Evolutionary conservation across 2,113 vertebrate genomes (phyloP).

Genomic region (Caranx ignobilis): DNA sequence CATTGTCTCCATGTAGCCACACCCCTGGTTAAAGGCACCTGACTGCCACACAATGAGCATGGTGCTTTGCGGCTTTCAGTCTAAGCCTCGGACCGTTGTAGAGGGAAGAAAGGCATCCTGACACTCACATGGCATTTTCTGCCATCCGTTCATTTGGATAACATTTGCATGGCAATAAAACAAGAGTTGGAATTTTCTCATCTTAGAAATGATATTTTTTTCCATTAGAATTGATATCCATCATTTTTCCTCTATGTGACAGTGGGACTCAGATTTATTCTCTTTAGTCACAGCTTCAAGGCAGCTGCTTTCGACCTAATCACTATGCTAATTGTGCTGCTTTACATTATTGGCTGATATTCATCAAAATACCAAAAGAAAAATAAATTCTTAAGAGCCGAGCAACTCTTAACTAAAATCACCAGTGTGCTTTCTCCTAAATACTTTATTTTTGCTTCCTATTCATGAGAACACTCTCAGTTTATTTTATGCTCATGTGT

Average conservation of each 20-base stretch:
- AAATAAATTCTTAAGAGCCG: constrained; percentile 19
- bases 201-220: constrained; percentile 43
- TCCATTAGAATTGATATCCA: constrained; percentile 20
- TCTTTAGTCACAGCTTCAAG: constrained; percentile 55
- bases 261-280: constrained; percentile 48
- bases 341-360: constrained; percentile 58
- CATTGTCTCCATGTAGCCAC: constrained; percentile 23
- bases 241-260: constrained; percentile 48
- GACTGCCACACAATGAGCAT: constrained; percentile 43
- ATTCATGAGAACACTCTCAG: neutral
- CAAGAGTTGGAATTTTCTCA: constrained; percentile 52
- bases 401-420: constrained; percentile 16
- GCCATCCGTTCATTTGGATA: constrained; percentile 23
- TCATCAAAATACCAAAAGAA: constrained; percentile 46
- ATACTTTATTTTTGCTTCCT: neutral
- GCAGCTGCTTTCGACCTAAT: constrained; percentile 62
- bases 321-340: constrained; percentile 67
- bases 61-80: constrained; percentile 35
- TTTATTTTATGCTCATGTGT: neutral
- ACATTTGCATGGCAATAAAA: constrained; percentile 52
- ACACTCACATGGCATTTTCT: constrained; percentile 8
- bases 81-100: constrained; percentile 26
- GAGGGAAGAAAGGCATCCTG: constrained; percentile 20
- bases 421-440: constrained; percentile 17
- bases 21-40: constrained; percentile 35